These are phyloP conservation scores for Silurus aristotelis DNA, from an alignment of 2,797 vertebrate species.

Conservation along the genomic window DNA sequence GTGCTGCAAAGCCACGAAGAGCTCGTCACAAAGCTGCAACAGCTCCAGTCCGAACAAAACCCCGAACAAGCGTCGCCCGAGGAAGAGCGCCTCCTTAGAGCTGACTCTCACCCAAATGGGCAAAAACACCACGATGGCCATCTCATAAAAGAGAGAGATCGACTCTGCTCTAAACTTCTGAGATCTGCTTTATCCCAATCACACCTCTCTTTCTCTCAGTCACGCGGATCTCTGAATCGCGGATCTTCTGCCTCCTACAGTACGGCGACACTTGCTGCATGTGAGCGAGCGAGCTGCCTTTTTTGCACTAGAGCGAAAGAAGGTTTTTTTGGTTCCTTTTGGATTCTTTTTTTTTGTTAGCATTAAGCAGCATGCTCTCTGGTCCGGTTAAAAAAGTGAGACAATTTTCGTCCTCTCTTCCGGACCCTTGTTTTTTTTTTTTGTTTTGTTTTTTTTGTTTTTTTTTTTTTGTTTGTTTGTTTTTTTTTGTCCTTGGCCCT, in stretches of 20 bases:
- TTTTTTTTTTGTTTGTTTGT: slow-evolving; percentile 78
- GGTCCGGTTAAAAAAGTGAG: slow-evolving; percentile 32
- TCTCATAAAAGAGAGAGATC: slow-evolving; percentile 66
- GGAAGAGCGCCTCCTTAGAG: slow-evolving; percentile 90
- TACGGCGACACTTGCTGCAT: slow-evolving; percentile 82
- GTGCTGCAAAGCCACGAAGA: slow-evolving; percentile 89
- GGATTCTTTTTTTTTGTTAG: slow-evolving; percentile 89
- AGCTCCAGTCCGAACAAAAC: slow-evolving; percentile 81
- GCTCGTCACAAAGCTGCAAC: slow-evolving; percentile 80
- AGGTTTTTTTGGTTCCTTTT: slow-evolving; percentile 81
- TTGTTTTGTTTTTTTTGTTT: slow-evolving; percentile 61
- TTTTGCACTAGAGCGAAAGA: slow-evolving; percentile 99
- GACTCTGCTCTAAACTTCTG: not conserved
- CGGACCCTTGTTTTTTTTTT: not conserved
- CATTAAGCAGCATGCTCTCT: slow-evolving; percentile 84
- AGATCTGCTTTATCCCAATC: slow-evolving; percentile 57
- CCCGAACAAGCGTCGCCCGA: slow-evolving; percentile 91
- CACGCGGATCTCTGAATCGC: slow-evolving; percentile 62
- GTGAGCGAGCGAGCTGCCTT: slow-evolving; percentile 89
- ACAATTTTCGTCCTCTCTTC: slow-evolving; percentile 46
- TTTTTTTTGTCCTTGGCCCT: slow-evolving; percentile 64
- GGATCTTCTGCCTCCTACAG: slow-evolving; percentile 71
- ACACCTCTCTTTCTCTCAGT: slow-evolving; percentile 61
- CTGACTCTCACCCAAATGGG: slow-evolving; percentile 90
- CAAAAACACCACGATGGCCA: slow-evolving; percentile 81